These are phyloP conservation scores for Metacarcinus magister DNA, from an alignment of 2,888 invertebrate species.

Conservation along the genomic window DNA sequence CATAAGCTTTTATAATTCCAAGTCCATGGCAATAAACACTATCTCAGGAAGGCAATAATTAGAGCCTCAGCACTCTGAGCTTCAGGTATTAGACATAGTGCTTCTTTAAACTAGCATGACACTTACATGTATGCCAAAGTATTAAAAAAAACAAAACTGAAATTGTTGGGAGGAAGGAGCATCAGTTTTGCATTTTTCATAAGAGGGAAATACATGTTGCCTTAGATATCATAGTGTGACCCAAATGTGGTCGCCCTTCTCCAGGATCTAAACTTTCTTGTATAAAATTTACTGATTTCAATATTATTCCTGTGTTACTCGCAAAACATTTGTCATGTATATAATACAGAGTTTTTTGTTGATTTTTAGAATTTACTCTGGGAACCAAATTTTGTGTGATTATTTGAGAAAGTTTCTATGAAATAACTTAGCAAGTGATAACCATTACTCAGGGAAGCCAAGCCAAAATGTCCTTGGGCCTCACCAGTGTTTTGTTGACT, in stretches of 20 bases:
- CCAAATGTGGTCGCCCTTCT: neutral
- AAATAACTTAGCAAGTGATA: neutral
- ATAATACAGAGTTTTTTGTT: neutral
- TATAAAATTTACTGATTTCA: neutral
- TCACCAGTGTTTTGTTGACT: neutral
- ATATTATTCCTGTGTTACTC: neutral
- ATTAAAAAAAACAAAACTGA: neutral
- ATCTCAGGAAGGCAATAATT: constrained; percentile 26
- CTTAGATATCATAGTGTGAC: neutral
- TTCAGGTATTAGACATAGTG: constrained; percentile 16
- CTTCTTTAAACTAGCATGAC: neutral
- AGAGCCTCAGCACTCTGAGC: neutral
- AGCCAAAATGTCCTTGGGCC: neutral
- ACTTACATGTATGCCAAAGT: neutral
- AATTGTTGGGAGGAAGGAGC: neutral
- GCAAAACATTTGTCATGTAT: neutral
- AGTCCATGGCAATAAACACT: neutral
- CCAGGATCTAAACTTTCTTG: neutral
- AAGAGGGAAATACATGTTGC: neutral
- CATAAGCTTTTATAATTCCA: neutral
- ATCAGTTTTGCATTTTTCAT: neutral
- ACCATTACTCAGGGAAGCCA: constrained; percentile 27
- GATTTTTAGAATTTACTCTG: neutral
- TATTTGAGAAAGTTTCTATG: neutral
- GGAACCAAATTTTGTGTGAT: neutral